Base-by-base conservation (phyloP, 2,888 invertebrate species). In the Sepioteuthis lessoniana region DNA sequence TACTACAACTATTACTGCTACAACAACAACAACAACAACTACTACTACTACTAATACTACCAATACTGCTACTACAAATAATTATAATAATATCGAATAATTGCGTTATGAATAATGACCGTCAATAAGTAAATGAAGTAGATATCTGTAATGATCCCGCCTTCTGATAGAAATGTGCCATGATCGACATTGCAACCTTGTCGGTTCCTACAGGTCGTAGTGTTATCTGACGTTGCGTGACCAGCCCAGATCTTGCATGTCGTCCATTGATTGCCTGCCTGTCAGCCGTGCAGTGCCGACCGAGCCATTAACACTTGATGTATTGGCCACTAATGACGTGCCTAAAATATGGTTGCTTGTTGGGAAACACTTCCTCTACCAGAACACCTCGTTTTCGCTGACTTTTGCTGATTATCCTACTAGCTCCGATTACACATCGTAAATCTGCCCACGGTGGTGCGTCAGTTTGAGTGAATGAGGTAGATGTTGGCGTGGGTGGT, bases 261-360 rank as follows among this genome's bases (percentile, higher is more conserved):
- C 35, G 76, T 76, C 35, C 76, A 76, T 76, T 76, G 76, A 76
- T 76, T 76, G 76, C 76, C 76, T 76, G 76, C 76, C n/a, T 76
- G 76, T 76, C 76, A 76, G 76, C n/a, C 76, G 76, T 76, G 76
- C 76, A 76, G 13, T 76, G 76, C 76, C 35, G 76, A 76, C 76
- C 35, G n/a, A 35, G 76, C 76, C 76, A 76, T 76, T 76, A 76
- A 76, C 76, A 76, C 76, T 76, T 76, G 76, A 76, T 76, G 76
- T 76, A 76, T 76, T 76, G 76, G 76, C 76, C 76, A 76, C 76
- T 76, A 76, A 76, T 76, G 76, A 76, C 76, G 76, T 76, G 76
- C 76, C 76, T 76, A 76, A 76, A 76, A 76, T 76, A 76, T 76
- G 76, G 76, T 76, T n/a, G 76, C 76, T 76, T 76, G 76, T 76